Evolutionary conservation across 2,113 vertebrate species (phyloP).

Genomic region (Stercorarius parasiticus): DNA sequence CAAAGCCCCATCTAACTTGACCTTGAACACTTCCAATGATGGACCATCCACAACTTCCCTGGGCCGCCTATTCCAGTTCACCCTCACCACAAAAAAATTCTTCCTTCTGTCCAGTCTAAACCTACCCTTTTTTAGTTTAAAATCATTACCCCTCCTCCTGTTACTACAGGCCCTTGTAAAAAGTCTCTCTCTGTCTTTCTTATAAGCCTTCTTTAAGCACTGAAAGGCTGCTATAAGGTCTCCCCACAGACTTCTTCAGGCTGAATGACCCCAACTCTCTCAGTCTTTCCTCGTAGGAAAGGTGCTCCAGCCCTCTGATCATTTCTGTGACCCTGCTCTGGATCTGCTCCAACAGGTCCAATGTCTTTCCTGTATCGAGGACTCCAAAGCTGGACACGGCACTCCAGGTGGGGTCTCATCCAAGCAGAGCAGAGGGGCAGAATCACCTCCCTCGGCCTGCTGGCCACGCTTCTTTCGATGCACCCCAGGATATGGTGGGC

Average conservation of each 20-base stretch:
- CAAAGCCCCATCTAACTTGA: neutral
- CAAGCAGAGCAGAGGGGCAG: neutral
- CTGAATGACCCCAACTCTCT: neutral
- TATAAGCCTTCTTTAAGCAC: neutral
- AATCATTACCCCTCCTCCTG: neutral
- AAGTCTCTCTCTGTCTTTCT: neutral
- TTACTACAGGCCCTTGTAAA: neutral
- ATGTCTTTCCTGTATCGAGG: neutral
- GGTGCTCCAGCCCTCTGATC: neutral
- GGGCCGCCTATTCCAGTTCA: neutral
- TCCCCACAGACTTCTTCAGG: neutral
- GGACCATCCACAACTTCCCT: neutral
- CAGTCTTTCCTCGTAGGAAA: accelerated
- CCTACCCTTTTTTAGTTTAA: neutral
- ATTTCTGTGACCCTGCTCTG: accelerated
- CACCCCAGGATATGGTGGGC: accelerated
- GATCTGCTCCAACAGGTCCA: accelerated
- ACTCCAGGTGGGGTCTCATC: neutral
- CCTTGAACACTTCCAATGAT: neutral
- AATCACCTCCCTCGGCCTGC: neutral
- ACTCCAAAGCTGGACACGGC: neutral
- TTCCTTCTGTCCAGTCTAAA: neutral
- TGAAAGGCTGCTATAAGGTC: neutral
- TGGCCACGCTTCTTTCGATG: accelerated
- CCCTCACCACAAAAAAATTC: neutral